Base-by-base conservation (phyloP, 1,140 invertebrate species). In the Meloidogyne hapla region DNA sequence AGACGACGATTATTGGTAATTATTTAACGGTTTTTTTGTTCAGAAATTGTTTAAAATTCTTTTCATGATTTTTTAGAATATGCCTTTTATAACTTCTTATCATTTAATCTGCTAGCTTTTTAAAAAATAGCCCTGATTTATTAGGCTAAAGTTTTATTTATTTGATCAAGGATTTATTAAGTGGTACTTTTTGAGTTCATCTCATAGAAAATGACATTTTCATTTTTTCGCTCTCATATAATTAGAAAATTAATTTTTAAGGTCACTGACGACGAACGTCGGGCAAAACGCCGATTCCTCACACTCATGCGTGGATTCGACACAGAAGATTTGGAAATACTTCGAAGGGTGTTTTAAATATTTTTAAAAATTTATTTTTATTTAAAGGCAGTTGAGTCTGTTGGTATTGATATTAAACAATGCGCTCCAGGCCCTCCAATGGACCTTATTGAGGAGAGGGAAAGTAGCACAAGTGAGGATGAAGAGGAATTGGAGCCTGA, bases 271-370 rank as follows among this genome's bases (percentile, higher is more conserved):
- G 85, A 86, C 75, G 85, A 86, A 56, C 72, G 80, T 45, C 79
- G 84, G 33, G 85, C 85, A 13, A 77, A 83, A 42, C 76, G 85
- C 66, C 80, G 85, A 48, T 86, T 86, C 72, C 76, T 84, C 40
- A 85, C 82, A 3, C 77, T 86, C 33, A 86, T 86, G 85, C 83
- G 83, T 25, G 85, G 85, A 23, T 86, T 86, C 68, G 85, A 86
- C 75, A 76, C 85, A 9, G 85, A 86, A 74, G 85, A 86, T 66
- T 76, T 86, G 33, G 85, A 87, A 42, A 86, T 87, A 18, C 74
- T 86, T 42, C 61, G 82, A 74, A 83, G 79, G 77, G 83, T 87
- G 18, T 69, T 69, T 69, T 15, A 42, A 15, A 18, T 69, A 12
- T 23, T 48, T 15, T 45, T 38, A 18, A 69, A 40, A 21, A 48